Evolutionary conservation across 2,113 vertebrate genomes (phyloP).

Genomic region (Chauna torquata): DNA sequence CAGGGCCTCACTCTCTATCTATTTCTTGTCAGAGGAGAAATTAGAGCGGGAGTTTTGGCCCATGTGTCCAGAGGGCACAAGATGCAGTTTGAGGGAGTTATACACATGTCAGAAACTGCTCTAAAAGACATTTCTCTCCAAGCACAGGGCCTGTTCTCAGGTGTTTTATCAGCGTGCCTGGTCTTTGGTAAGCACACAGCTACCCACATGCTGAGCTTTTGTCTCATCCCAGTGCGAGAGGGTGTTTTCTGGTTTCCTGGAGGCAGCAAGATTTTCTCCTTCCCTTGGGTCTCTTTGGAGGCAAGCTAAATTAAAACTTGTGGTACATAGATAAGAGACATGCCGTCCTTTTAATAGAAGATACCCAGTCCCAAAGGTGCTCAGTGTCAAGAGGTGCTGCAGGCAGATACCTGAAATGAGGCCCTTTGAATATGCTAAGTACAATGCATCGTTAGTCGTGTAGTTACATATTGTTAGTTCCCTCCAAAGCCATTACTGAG

Average conservation of each 20-base stretch:
- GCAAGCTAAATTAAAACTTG: neutral
- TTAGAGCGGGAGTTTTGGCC: neutral
- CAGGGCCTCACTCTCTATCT: neutral
- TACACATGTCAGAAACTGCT: neutral
- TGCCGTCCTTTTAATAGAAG: neutral
- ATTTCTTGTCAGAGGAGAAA: neutral
- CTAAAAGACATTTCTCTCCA: neutral
- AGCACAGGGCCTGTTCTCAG: fast-evolving
- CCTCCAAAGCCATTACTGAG: neutral
- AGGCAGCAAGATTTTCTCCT: neutral
- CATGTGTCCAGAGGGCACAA: neutral
- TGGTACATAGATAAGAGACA: neutral
- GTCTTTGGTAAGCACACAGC: neutral
- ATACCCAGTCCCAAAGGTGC: neutral
- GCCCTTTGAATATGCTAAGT: neutral
- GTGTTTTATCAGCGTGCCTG: neutral
- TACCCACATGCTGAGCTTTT: neutral
- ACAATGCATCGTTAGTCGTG: neutral
- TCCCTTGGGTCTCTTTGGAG: neutral
- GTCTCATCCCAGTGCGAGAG: neutral
- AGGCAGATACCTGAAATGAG: neutral
- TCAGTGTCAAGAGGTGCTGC: neutral
- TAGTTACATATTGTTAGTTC: neutral
- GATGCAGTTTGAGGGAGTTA: neutral
- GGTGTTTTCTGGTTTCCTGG: neutral